Evolutionary conservation across 1,140 invertebrate species (phyloP), one percentile per base, ranked within the genome.

Genomic region (Drosophila teissieri): DNA sequence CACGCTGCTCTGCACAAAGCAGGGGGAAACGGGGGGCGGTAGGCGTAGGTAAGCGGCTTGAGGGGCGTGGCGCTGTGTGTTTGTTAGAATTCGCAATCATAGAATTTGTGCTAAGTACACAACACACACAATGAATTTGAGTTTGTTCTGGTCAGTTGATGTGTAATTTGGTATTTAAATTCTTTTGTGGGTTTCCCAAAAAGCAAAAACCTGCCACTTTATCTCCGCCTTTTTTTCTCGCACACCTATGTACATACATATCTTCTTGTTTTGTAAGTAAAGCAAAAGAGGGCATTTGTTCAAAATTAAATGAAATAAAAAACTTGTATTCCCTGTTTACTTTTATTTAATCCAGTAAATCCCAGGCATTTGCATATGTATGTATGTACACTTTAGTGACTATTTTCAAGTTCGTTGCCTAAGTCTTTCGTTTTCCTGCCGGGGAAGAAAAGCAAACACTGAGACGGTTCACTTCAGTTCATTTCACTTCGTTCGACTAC

Each of bases 1-100:
- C 83, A 86, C 79, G 83, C 83, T 88, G 83, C 79, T 75, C 83
- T 88, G 83, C 75, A 73, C 83, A 82, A 46, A 55, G 27, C 8
- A 8, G 15, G 0, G 12, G 27, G 6, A 4, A 10, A 7, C 1
- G 0, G 36, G 37, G 60, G 1, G n/a, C n/a, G 27, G 5, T 34
- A 14, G 12, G 27, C 14, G 14, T 42, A 19, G 2, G 46, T 10
- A 31, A 8, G 31, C 31, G 31, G 31, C 31, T 31, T 8, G 61
- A 10, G 17, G 17, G 64, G 48, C 10, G 48, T 17, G 40, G 31
- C 61, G 27, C 14, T 53, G 11, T 49, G 40, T 48, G 67, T 69
- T 69, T 67, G 65, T 45, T 70, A 70, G 51, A 70, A 56, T 68
- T 68, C 74, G 62, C 62, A 52, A 60, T 73, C 48, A 54, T 54